phyloP scores from a whole-genome alignment of 2,888 invertebrate genomes.

The Epinotia ramella region DNA sequence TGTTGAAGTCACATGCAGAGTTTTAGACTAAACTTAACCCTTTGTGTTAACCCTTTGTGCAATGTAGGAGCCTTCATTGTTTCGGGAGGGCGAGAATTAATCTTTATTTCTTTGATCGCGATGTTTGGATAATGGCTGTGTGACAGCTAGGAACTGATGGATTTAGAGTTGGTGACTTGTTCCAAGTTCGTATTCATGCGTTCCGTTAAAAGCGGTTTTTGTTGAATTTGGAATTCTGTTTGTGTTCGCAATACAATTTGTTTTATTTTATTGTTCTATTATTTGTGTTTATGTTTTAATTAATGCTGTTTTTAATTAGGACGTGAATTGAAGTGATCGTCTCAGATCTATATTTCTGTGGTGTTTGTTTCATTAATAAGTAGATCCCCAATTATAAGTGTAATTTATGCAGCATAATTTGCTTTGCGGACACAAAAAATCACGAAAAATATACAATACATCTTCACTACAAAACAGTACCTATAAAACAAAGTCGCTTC shows the following conservation, averaged over 20 bases:
- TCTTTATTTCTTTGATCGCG: conserved; percentile 82
- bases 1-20: conserved; percentile 82
- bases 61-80: conserved; percentile 70
- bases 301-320: conserved; percentile 21
- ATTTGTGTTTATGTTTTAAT: conserved; percentile 3
- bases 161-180: conserved; percentile 64
- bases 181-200: conserved; percentile 45
- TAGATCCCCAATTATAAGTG: too few relatives aligned
- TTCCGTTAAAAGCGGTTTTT: conserved; percentile 40
- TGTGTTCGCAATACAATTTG: conserved; percentile 5
- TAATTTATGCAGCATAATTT: too few relatives aligned
- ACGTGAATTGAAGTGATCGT: not conserved
- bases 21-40: conserved; percentile 75
- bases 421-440: too few relatives aligned
- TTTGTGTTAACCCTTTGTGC: conserved; percentile 75
- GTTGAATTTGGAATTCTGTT: conserved; percentile 34
- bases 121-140: conserved; percentile 70
- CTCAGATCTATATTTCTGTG: too few relatives aligned
- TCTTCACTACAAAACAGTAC: too few relatives aligned
- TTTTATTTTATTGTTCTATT: conserved; percentile 41
- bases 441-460: too few relatives aligned
- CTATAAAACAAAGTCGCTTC: too few relatives aligned
- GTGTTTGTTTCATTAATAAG: too few relatives aligned
- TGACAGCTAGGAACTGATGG: conserved; percentile 71
- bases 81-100: conserved; percentile 79